Conservation (phyloP, 2,113 vertebrate genomes). For the Otus sunia region DNA sequence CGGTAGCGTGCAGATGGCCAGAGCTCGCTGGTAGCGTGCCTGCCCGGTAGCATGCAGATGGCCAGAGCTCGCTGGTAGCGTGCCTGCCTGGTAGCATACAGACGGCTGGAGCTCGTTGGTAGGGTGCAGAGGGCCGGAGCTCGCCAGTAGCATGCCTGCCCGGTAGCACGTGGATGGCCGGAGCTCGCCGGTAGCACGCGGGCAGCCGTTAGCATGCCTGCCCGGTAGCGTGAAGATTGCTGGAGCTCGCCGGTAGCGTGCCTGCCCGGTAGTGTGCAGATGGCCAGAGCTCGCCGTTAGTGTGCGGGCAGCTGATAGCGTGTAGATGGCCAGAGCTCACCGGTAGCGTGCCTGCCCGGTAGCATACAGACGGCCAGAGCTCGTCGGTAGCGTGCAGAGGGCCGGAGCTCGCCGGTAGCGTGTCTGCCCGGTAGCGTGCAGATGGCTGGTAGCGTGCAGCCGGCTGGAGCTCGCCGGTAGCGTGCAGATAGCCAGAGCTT, state of each 20-base stretch:
- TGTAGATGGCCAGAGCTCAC: background rate
- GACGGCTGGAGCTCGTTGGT: background rate
- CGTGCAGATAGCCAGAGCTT: background rate
- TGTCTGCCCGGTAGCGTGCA: too few relatives aligned
- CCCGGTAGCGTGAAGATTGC: too few relatives aligned
- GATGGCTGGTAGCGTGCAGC: background rate
- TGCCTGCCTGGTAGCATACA: too few relatives aligned
- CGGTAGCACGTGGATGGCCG: rapidly evolving
- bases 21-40: background rate
- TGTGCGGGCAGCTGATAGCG: background rate
- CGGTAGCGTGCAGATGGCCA: rapidly evolving
- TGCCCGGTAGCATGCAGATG: too few relatives aligned
- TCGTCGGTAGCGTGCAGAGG: too few relatives aligned
- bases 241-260: background rate
- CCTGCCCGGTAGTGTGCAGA: background rate
- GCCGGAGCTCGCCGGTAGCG: background rate
- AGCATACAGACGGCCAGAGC: too few relatives aligned
- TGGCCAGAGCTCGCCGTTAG: background rate
- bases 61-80: background rate
- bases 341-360: background rate
- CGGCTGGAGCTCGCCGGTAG: too few relatives aligned
- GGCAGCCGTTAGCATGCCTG: too few relatives aligned
- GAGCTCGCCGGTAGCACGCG: background rate
- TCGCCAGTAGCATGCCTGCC: too few relatives aligned
- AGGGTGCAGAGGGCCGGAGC: too few relatives aligned